A percentile compares a stretch with the other conserved stretches of the same genome.
Conservation (phyloP, 2,888 invertebrate species). For the Microchrysa polita region DNA sequence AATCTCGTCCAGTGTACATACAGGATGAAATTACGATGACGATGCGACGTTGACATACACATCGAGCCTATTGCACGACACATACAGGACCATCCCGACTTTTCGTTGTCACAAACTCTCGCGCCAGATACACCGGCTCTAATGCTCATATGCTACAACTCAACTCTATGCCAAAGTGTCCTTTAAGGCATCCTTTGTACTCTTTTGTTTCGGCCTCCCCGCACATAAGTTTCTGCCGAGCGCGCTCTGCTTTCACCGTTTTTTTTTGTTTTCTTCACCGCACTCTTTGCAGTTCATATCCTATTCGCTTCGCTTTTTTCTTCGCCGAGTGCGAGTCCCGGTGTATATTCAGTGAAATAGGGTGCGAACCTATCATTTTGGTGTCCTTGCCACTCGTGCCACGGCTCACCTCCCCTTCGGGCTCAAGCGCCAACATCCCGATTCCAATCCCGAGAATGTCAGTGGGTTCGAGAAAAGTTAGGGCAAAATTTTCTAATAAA, state of each 20-base stretch:
- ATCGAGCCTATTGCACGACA: neutral
- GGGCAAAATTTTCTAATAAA: slow-evolving; percentile 50
- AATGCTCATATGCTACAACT: slow-evolving; percentile 32
- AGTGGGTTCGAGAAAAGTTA: slow-evolving; percentile 32
- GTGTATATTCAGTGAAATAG: slow-evolving; percentile 52
- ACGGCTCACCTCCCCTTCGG: slow-evolving; percentile 5
- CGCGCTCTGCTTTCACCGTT: neutral
- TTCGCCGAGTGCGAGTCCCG: slow-evolving; percentile 49
- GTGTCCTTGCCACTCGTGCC: slow-evolving; percentile 50
- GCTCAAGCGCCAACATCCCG: neutral
- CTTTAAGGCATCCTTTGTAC: slow-evolving; percentile 42
- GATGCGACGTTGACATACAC: slow-evolving; percentile 39
- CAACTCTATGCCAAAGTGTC: slow-evolving; percentile 29
- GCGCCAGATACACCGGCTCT: slow-evolving; percentile 4
- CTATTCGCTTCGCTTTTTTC: slow-evolving; percentile 47
- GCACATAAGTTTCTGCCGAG: slow-evolving; percentile 31
- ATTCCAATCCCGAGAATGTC: too few relatives aligned
- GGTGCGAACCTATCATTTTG: slow-evolving; percentile 52
- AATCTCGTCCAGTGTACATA: slow-evolving; percentile 28
- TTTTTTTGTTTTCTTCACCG: neutral
- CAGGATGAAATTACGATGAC: slow-evolving; percentile 17
- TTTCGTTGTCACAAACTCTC: slow-evolving; percentile 24
- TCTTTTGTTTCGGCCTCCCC: slow-evolving; percentile 37
- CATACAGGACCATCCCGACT: neutral
- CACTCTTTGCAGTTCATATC: too few relatives aligned